These are phyloP conservation scores for Choristoneura rosaceana DNA, from an alignment of 2,888 invertebrate species.

Conservation along the genomic window DNA sequence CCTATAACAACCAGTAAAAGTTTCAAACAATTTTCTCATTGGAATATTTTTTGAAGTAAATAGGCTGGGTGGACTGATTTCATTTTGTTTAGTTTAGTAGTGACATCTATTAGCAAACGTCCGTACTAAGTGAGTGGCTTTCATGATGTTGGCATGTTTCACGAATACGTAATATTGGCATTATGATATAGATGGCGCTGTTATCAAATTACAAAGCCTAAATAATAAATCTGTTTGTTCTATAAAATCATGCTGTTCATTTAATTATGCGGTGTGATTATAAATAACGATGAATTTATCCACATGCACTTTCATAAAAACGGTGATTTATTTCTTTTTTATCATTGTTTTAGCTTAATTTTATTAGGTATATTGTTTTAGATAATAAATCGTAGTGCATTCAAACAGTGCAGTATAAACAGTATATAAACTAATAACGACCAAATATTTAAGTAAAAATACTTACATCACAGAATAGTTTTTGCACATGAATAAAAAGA, in stretches of 20 bases:
- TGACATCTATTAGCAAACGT: constrained; percentile 72
- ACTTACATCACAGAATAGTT: no score
- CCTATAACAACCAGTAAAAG: constrained; percentile 47
- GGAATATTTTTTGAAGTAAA: constrained; percentile 63
- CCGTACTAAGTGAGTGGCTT: constrained; percentile 40
- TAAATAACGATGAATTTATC: not conserved
- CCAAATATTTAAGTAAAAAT: no score
- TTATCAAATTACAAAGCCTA: not conserved
- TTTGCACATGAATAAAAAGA: not conserved
- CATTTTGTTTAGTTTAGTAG: constrained; percentile 65
- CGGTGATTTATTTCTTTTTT: not conserved
- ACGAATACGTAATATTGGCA: constrained; percentile 43
- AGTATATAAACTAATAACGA: not conserved
- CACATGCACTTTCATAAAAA: not conserved
- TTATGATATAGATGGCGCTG: constrained; percentile 69
- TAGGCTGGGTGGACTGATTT: constrained; percentile 69
- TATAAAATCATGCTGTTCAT: no score
- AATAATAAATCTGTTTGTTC: no score
- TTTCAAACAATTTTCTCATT: constrained; percentile 62
- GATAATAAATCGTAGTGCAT: not conserved
- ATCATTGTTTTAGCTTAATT: not conserved
- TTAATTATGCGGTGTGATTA: not conserved
- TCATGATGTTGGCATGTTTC: constrained; percentile 30
- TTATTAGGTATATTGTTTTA: not conserved
- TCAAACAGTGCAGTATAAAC: not conserved